Evolutionary conservation across 2,113 vertebrate genomes (phyloP).

Genomic region (Megalops atlanticus): DNA sequence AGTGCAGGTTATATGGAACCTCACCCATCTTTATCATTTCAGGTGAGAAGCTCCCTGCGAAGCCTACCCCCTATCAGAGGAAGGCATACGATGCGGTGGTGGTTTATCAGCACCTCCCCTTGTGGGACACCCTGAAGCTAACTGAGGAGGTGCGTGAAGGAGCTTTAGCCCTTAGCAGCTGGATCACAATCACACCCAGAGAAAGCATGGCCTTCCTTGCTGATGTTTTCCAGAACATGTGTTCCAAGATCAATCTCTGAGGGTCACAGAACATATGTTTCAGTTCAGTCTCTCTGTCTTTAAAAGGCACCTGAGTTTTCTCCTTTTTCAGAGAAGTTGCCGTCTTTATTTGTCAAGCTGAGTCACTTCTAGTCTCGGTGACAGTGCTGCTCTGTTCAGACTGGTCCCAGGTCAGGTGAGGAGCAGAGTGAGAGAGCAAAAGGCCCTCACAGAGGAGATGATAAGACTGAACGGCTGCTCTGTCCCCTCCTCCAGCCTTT

Average conservation of each 20-base stretch:
- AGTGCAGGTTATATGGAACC: too few species aligned
- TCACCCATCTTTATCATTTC: too few species aligned
- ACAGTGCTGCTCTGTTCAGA: background rate
- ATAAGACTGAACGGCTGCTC: background rate
- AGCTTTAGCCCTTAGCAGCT: background rate
- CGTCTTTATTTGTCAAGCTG: background rate
- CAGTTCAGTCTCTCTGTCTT: background rate
- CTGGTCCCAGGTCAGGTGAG: background rate
- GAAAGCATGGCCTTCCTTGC: background rate
- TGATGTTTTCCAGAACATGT: background rate
- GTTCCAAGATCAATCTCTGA: background rate
- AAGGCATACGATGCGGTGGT: slow-evolving; percentile 49
- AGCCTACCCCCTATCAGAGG: slow-evolving; percentile 51
- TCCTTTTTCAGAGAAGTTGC: background rate
- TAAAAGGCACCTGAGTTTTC: background rate
- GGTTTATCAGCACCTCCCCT: slow-evolving; percentile 74
- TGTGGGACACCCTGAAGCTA: slow-evolving; percentile 81
- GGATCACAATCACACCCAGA: background rate
- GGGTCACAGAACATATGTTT: background rate
- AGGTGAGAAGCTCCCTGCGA: slow-evolving; percentile 59
- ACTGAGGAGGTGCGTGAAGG: slow-evolving; percentile 67
- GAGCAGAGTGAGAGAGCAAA: background rate
- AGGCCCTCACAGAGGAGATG: background rate
- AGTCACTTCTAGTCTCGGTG: background rate
- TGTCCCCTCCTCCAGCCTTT: slow-evolving; percentile 64